These are phyloP conservation scores for Petrophora chlorosata DNA, from an alignment of 2,888 invertebrate genomes.

Conservation along the genomic window DNA sequence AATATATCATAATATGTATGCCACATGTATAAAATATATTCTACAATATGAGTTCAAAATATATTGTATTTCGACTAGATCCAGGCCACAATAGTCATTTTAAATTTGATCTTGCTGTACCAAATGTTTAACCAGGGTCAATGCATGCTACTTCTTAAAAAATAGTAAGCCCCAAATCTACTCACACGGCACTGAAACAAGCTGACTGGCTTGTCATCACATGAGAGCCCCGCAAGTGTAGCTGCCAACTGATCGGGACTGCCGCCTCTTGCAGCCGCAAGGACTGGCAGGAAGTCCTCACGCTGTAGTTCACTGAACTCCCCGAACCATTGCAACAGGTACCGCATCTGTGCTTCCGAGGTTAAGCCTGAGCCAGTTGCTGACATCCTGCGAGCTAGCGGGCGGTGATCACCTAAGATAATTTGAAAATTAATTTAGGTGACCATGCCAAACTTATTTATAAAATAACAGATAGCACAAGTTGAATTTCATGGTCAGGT, in stretches of 20 bases:
- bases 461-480: too few relatives aligned
- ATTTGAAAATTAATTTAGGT: too few relatives aligned
- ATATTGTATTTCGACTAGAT: background rate
- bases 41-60: background rate
- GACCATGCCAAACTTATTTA: too few relatives aligned
- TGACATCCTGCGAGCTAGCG: constrained; percentile 75
- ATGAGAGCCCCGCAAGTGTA: constrained; percentile 86
- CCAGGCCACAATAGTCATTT: too few relatives aligned
- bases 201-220: constrained; percentile 90
- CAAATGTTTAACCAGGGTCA: too few relatives aligned
- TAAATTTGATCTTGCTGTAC: too few relatives aligned
- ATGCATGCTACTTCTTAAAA: too few relatives aligned
- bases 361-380: constrained; percentile 82
- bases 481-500: too few relatives aligned
- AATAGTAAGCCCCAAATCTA: too few relatives aligned
- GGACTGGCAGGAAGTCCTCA: constrained; percentile 91
- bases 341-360: constrained; percentile 90
- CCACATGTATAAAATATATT: background rate
- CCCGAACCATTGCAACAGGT: constrained; percentile 93
- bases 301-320: constrained; percentile 95
- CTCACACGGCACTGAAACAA: constrained; percentile 92
- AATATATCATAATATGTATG: background rate
- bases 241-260: constrained; percentile 90
- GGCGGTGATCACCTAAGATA: constrained; percentile 52
- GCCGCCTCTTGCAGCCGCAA: constrained; percentile 85